A percentile compares a stretch with the other conserved stretches of the same genome.
Conservation (phyloP, 2,797 vertebrate species). For the Hoplostethus atlanticus region DNA sequence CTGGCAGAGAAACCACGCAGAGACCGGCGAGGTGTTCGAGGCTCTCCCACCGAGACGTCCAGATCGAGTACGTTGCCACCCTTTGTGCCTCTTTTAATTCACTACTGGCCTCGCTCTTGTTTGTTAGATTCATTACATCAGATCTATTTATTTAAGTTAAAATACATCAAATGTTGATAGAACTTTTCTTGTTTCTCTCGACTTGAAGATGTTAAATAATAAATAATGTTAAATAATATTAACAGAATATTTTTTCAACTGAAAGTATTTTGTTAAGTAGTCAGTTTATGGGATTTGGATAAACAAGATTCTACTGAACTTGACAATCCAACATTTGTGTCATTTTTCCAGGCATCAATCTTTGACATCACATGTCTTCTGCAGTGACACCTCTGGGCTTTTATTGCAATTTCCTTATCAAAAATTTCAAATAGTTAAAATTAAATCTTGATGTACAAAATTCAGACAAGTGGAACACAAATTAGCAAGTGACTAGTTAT, state of each 20-base stretch:
- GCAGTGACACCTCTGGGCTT: too few relatives aligned
- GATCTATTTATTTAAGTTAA: neutral
- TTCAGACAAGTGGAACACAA: conserved; percentile 7
- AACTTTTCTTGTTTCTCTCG: too few relatives aligned
- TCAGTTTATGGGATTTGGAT: too few relatives aligned
- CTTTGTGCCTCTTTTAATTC: neutral
- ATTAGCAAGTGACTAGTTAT: neutral
- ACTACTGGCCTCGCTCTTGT: neutral
- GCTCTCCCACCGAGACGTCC: conserved; percentile 7
- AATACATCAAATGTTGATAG: neutral
- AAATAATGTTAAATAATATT: too few relatives aligned
- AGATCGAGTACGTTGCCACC: conserved; percentile 6
- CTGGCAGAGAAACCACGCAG: conserved; percentile 54
- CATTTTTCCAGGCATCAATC: too few relatives aligned
- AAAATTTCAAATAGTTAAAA: too few relatives aligned
- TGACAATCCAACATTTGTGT: too few relatives aligned
- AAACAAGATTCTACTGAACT: too few relatives aligned
- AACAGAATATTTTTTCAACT: neutral
- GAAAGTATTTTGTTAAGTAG: neutral
- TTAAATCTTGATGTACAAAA: too few relatives aligned
- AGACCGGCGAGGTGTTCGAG: conserved; percentile 54
- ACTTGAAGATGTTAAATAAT: too few relatives aligned
- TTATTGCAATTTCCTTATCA: too few relatives aligned
- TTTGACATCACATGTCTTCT: too few relatives aligned
- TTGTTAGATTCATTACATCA: neutral